Evolutionary conservation across 2,797 vertebrate genomes (phyloP).

Genomic region (Corythornis leucogaster): DNA sequence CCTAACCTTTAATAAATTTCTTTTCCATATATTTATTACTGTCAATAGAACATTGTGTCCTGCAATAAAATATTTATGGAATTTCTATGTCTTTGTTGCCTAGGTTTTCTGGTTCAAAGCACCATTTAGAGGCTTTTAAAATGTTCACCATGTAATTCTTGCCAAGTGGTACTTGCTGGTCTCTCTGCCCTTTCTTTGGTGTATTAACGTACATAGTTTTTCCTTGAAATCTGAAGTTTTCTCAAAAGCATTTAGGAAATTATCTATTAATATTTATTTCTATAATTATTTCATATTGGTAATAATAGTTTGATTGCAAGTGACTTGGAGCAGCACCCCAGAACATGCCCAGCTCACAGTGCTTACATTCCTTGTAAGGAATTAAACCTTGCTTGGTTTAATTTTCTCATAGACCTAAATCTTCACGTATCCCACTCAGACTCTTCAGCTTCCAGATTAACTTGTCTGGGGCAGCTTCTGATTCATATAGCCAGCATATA

Average conservation of each 20-base stretch:
- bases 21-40: slow-evolving; percentile 17
- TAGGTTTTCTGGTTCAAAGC: neutral
- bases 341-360: neutral
- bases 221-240: neutral
- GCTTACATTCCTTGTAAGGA: neutral
- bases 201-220: neutral
- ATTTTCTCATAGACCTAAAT: neutral
- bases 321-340: neutral
- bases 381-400: neutral
- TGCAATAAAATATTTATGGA: neutral
- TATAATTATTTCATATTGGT: neutral
- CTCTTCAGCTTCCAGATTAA: neutral
- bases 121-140: slow-evolving; percentile 5
- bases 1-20: slow-evolving; percentile 23
- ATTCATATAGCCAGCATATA: neutral
- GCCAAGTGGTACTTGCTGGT: neutral
- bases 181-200: neutral
- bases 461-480: neutral
- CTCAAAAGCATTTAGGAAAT: neutral
- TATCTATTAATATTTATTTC: neutral
- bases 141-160: neutral
- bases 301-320: neutral
- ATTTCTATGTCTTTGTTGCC: neutral
- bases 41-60: neutral
- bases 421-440: neutral